Conservation (phyloP, 2,797 vertebrate species). For the Molossus alvarezi region DNA sequence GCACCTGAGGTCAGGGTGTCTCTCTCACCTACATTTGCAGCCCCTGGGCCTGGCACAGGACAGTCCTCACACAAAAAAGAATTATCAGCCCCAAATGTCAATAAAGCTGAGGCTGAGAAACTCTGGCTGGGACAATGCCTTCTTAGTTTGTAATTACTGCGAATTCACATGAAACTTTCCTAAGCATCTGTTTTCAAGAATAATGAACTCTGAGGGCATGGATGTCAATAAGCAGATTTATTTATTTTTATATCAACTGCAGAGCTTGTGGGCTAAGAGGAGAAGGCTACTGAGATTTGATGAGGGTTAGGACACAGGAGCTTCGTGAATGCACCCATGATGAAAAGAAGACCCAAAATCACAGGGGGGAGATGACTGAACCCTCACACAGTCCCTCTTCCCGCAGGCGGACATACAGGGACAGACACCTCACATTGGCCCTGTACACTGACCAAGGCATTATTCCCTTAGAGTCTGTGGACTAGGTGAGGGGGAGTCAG, state of each 20-base stretch:
- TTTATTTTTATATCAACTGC: background rate
- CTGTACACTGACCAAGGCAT: background rate
- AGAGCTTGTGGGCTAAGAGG: background rate
- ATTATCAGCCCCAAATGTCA: background rate
- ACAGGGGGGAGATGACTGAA: accelerated
- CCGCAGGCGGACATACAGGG: background rate
- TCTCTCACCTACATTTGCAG: background rate
- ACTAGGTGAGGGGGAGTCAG: background rate
- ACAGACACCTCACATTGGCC: background rate
- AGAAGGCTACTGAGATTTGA: background rate
- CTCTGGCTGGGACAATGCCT: background rate
- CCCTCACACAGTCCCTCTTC: background rate
- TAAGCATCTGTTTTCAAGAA: background rate
- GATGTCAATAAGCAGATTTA: background rate
- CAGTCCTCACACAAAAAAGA: no score
- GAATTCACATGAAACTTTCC: background rate
- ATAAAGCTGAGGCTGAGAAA: background rate
- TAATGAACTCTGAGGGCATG: background rate
- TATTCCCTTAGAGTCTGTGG: background rate
- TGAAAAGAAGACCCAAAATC: background rate
- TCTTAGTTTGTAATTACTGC: background rate
- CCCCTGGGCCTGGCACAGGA: background rate
- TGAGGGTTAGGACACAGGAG: background rate
- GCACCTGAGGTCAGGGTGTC: background rate
- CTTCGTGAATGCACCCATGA: background rate